A percentile compares a stretch with the other conserved stretches of the same genome.
Conservation (phyloP, 2,888 invertebrate genomes). For the Entomobrya multifasciata region DNA sequence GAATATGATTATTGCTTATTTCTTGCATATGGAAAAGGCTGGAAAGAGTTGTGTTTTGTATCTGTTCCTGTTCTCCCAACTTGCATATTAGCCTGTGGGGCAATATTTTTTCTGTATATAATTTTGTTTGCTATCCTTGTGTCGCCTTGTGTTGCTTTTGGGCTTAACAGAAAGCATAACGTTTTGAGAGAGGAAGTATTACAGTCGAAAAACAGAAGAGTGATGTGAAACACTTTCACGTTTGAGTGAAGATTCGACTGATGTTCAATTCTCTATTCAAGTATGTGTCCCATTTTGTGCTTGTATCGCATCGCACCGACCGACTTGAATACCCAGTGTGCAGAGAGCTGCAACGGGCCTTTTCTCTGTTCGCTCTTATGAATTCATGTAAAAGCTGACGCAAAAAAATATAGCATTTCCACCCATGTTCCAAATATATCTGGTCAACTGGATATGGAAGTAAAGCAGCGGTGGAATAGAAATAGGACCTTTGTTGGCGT, state of each 20-base stretch:
- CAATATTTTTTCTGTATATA: slow-evolving; percentile 24
- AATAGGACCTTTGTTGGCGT: slow-evolving; percentile 12
- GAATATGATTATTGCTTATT: background rate
- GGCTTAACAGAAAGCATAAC: slow-evolving; percentile 18
- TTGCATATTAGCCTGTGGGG: slow-evolving; percentile 29
- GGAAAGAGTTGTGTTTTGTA: background rate
- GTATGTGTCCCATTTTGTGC: slow-evolving; percentile 29
- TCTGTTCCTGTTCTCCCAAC: slow-evolving; percentile 2
- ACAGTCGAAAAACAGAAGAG: slow-evolving; percentile 36
- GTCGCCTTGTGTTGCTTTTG: background rate
- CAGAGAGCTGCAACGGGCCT: background rate
- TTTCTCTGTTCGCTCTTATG: slow-evolving; percentile 61
- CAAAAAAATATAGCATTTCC: slow-evolving; percentile 40
- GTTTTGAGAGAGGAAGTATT: slow-evolving; percentile 24
- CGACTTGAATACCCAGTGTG: background rate
- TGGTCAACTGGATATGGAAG: slow-evolving; percentile 1
- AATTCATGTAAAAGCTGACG: slow-evolving; percentile 62
- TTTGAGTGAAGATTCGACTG: slow-evolving; percentile 33
- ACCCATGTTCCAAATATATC: background rate
- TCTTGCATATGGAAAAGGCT: background rate
- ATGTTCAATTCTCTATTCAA: background rate
- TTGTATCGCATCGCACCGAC: too few species aligned
- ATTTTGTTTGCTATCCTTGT: slow-evolving; percentile 18
- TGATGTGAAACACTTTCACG: slow-evolving; percentile 53
- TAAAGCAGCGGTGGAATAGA: slow-evolving; percentile 8